A percentile compares a stretch with the other conserved stretches of the same genome.
These are phyloP conservation scores for Caenorhabditis afra DNA, from an alignment of 2,888 invertebrate species.

Conservation along the genomic window DNA sequence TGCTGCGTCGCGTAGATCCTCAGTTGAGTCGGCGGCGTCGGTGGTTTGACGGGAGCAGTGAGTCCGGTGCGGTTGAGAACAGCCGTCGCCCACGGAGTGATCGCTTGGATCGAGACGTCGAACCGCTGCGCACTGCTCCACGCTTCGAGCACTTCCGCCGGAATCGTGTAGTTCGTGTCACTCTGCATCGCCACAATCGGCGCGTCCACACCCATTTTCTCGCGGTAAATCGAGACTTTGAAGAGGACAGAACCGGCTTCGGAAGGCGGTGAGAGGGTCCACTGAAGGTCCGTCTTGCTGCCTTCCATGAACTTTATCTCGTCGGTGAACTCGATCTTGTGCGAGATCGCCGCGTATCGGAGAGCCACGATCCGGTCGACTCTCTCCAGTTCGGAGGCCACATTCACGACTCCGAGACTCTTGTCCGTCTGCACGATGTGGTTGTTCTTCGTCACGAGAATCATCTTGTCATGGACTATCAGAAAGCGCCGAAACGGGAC, in stretches of 20 bases:
- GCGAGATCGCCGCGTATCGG: slow-evolving; percentile 45
- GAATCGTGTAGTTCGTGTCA: slow-evolving; percentile 66
- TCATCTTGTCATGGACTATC: slow-evolving; percentile 70
- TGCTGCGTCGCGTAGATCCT: slow-evolving; percentile 78
- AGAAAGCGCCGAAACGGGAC: slow-evolving; percentile 71
- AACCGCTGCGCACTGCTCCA: slow-evolving; percentile 78
- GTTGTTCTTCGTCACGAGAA: slow-evolving; percentile 74
- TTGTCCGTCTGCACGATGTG: slow-evolving; percentile 73
- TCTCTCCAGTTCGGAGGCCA: slow-evolving; percentile 40
- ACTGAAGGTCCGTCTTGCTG: slow-evolving; percentile 67
- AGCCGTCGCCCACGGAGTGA: slow-evolving; percentile 73
- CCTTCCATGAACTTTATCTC: slow-evolving; percentile 63
- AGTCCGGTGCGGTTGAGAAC: slow-evolving; percentile 73
- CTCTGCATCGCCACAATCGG: slow-evolving; percentile 63
- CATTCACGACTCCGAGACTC: slow-evolving; percentile 60
- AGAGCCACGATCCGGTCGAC: slow-evolving; percentile 51
- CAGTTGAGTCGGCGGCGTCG: slow-evolving; percentile 71
- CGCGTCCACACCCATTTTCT: slow-evolving; percentile 61
- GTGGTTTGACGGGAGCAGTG: slow-evolving; percentile 79
- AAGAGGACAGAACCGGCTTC: slow-evolving; percentile 50
- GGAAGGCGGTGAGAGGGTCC: slow-evolving; percentile 67
- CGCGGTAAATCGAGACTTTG: slow-evolving; percentile 61
- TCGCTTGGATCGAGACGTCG: slow-evolving; percentile 74
- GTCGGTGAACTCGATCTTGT: slow-evolving; percentile 59
- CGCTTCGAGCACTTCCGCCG: slow-evolving; percentile 66